Evolutionary conservation across 92 coral and sea anemone genomes (phyloP), one percentile per base, ranked within the genome.

Genomic region (Palythoa grandis): DNA sequence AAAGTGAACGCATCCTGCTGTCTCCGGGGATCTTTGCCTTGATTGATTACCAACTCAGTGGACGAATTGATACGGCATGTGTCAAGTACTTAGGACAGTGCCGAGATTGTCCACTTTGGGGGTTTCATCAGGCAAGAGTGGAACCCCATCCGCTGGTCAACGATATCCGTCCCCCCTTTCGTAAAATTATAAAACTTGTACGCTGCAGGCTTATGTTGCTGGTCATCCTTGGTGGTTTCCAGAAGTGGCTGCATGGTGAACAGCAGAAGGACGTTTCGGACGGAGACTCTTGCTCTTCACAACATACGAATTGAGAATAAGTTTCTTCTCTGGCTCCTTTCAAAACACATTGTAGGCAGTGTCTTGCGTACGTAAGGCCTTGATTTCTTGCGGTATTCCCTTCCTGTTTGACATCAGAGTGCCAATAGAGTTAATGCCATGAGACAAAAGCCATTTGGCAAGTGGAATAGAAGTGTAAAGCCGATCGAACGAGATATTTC

Each of bases 121-220:
- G 79, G 52, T 80, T 74, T 88, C 11, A 85, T 53, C 54, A 75
- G 83, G 68, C 83, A 57, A 2, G 85, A 22, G 66, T 73, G 83
- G 19, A 47, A 73, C 2, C 50, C 87, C 1, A 73, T 53, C 12
- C 91, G 1, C 35, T 72, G 83, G 71, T 88, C 87, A 2, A 88
- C 52, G 48, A 88, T 83, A 72, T 88, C 91, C 38, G 91, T 73
- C 5, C 87, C 83, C 10, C 91, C 88, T 67, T 88, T 88, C 20
- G 83, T 88, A 50, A 88, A 83, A 63, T 88, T 69, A 70, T 88
- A 83, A 6, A 88, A 78, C 61, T 83, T 88, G 69, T 88, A 88
- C 24, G 72, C 52, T 1, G 78, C 87, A 29, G 74, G 76, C 19
- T 88, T 71, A 1, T 52, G 16, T 23, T 70, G 13, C 39, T 61